A percentile compares a stretch with the other conserved stretches of the same genome.
Evolutionary conservation across 2,113 vertebrate species (phyloP).

Genomic region (Menidia beryllina): DNA sequence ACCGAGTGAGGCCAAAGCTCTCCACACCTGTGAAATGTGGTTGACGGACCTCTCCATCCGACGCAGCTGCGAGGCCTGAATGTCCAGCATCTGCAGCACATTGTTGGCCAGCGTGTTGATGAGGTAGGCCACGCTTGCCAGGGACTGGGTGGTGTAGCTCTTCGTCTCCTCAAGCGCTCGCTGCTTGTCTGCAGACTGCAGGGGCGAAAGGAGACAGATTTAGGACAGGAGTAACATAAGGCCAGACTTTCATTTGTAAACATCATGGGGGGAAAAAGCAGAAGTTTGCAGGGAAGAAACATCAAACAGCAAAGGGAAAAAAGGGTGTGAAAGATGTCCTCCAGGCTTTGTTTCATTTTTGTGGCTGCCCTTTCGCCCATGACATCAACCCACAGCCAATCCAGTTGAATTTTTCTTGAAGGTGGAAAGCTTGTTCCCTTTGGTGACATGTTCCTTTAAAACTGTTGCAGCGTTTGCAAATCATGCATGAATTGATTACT

Average conservation of each 20-base stretch:
- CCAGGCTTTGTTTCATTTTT: neutral
- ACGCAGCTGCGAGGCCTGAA: constrained; percentile 95
- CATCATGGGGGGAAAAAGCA: neutral
- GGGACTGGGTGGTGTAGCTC: constrained; percentile 96
- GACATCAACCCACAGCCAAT: neutral
- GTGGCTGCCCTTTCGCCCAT: neutral
- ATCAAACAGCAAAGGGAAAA: neutral
- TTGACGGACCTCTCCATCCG: constrained; percentile 99
- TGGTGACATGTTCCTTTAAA: neutral
- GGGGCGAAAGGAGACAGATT: constrained; percentile 20
- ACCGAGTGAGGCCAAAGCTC: neutral
- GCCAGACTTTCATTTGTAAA: constrained; percentile 1
- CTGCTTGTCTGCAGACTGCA: constrained; percentile 92
- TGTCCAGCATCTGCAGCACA: constrained; percentile 98
- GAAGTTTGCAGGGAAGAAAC: neutral
- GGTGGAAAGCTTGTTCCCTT: neutral
- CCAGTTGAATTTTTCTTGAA: too few species aligned
- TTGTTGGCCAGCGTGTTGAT: constrained; percentile 99
- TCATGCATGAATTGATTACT: neutral
- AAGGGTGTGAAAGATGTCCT: neutral
- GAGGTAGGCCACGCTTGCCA: constrained; percentile 97
- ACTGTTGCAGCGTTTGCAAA: neutral
- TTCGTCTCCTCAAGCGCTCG: constrained; percentile 97
- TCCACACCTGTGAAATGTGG: constrained; percentile 94
- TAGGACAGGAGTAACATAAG: constrained; percentile 3